Evolutionary conservation across 2,797 vertebrate species (phyloP).

Genomic region (Eutrigla gurnardus): DNA sequence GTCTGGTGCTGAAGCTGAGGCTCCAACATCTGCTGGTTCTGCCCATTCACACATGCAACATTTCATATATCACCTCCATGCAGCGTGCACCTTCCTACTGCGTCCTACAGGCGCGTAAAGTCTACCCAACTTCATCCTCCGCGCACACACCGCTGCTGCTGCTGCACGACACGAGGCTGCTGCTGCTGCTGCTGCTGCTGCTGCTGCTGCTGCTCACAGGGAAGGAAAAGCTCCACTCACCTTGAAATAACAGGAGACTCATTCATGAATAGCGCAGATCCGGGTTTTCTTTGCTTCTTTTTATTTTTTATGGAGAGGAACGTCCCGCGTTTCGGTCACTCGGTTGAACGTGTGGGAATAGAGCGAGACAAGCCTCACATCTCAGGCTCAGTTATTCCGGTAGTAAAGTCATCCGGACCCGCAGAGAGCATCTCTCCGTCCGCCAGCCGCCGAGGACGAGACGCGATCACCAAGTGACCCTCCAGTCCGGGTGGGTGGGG

Average conservation of each 20-base stretch:
- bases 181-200: constrained; percentile 15
- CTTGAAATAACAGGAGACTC: constrained; percentile 68
- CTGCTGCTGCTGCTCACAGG: constrained; percentile 2
- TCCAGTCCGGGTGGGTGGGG: constrained; percentile 58
- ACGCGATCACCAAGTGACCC: constrained; percentile 56
- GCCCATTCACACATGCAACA: neutral
- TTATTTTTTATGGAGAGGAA: neutral
- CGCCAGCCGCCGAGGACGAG: constrained; percentile 50
- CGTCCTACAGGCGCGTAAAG: constrained; percentile 44
- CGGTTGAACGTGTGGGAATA: constrained; percentile 27
- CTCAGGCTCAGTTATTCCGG: too few relatives aligned
- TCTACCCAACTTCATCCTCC: constrained; percentile 59
- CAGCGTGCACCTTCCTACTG: neutral
- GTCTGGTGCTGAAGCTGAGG: constrained; percentile 34
- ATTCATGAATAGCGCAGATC: constrained; percentile 57
- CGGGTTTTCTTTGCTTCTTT: constrained; percentile 29
- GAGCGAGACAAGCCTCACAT: constrained; percentile 12
- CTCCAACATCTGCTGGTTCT: constrained; percentile 30
- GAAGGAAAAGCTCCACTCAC: constrained; percentile 66
- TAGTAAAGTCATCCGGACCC: constrained; percentile 57
- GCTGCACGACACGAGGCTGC: constrained; percentile 3
- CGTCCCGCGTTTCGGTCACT: constrained; percentile 31
- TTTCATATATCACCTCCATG: neutral
- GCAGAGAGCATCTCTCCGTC: constrained; percentile 51
- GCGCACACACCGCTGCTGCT: neutral